Conservation (phyloP, 2,888 invertebrate species). For the Chrysotoxum bicinctum region DNA sequence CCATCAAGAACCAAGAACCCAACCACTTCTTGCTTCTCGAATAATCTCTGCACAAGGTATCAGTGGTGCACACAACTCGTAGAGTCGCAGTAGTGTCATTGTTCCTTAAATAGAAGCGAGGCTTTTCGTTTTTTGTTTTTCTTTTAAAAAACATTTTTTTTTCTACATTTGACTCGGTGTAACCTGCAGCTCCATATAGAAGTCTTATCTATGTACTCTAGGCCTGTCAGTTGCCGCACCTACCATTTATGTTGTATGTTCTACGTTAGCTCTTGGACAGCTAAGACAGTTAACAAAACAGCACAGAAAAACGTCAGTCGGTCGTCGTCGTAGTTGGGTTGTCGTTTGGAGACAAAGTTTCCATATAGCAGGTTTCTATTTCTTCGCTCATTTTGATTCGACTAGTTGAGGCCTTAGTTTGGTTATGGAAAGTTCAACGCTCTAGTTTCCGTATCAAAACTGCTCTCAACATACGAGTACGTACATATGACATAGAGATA, state of each 20-base stretch:
- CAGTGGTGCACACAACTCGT: slow-evolving; percentile 24
- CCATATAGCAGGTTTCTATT: slow-evolving; percentile 50
- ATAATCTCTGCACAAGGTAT: slow-evolving; percentile 54
- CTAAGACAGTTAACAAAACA: slow-evolving; percentile 62
- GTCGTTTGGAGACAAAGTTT: slow-evolving; percentile 51
- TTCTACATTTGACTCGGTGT: slow-evolving; percentile 57
- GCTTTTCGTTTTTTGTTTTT: slow-evolving; percentile 30
- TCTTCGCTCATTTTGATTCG: slow-evolving; percentile 10
- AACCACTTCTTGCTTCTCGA: slow-evolving; percentile 28
- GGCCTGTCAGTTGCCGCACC: slow-evolving; percentile 72
- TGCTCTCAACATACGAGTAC: background rate
- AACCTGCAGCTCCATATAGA: slow-evolving; percentile 66
- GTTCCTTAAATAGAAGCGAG: slow-evolving; percentile 55
- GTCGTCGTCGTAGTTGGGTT: slow-evolving; percentile 1
- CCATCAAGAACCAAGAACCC: slow-evolving; percentile 2
- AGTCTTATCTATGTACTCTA: slow-evolving; percentile 65
- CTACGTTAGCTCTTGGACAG: slow-evolving; percentile 69
- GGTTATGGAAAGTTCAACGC: slow-evolving; percentile 66
- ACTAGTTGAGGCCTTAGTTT: slow-evolving; percentile 34
- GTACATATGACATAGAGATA: slow-evolving; percentile 13
- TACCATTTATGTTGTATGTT: slow-evolving; percentile 71
- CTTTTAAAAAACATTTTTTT: slow-evolving; percentile 5
- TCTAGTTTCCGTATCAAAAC: slow-evolving; percentile 54
- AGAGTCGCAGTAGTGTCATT: slow-evolving; percentile 65
- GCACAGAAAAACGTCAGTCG: slow-evolving; percentile 36